Evolutionary conservation across 2,113 vertebrate genomes (phyloP), one percentile per base, ranked within the genome.

Genomic region (Microtus montanus): DNA sequence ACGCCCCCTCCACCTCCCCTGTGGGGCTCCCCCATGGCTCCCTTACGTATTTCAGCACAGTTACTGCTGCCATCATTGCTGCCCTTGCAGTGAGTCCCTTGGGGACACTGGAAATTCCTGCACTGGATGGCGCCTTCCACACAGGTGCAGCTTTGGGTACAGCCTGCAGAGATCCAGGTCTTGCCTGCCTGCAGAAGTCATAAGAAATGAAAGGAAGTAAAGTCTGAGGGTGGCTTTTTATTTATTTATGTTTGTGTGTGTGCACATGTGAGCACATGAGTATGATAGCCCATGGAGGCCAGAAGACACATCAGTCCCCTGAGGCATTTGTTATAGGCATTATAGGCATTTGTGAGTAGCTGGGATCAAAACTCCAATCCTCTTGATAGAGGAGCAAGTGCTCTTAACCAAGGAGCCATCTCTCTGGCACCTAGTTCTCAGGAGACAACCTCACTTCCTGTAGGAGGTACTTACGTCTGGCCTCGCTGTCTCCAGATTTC

Each of bases 141-240:
- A 92, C 99, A 99, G 47, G 44, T 70, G 47, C 99, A 99, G 0
- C 41, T 97, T 9, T 97, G 44, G 0, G 28, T 80, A 77, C 99
- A 99, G 92, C 92, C 97, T 0, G 92, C 90, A 5, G 97, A 98
- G 73, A 99, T 87, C 99, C 99, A 99, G 0, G 93, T 98, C 91
- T 99, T 99, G 93, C 98, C 99, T 3, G 97, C 95, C 99, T 99
- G 92, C 33, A 84, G 94, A 77, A 78, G 33, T 6, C 84, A 8
- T 17, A 1, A 0, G 20, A 71, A 38, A 71, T n/a, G 19, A 44
- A 35, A 54, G 80, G 44, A 77, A 49, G 82, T 86, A 35, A 92
- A 33, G 13, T 66, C 28, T 10, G 12, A 33, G 64, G 28, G 28
- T 66, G 64, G 64, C 12, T 33, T 33, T 30, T 66, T 66, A 33